phyloP scores from a whole-genome alignment of 2,113 vertebrate species.

The Sinocyclocheilus anshuiensis region DNA sequence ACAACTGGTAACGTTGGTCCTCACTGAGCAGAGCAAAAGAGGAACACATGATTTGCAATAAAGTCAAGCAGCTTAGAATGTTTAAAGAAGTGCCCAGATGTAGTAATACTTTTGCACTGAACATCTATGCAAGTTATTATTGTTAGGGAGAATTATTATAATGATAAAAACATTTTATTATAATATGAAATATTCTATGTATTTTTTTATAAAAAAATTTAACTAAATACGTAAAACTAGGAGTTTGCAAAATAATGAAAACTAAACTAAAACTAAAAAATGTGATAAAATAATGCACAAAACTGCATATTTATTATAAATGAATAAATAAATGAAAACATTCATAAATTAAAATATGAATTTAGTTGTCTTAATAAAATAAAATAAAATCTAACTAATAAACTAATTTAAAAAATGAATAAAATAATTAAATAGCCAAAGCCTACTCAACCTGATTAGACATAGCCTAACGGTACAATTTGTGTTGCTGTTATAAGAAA shows the following conservation, averaged over 20 bases:
- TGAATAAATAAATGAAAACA: too few species aligned
- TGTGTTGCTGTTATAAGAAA: neutral
- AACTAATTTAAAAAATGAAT: neutral
- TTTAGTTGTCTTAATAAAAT: too few species aligned
- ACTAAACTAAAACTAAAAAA: too few species aligned
- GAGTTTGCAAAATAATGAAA: too few species aligned
- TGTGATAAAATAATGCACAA: too few species aligned
- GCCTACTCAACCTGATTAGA: neutral
- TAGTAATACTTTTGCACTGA: neutral
- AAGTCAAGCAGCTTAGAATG: slow-evolving; percentile 58
- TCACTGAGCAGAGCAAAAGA: slow-evolving; percentile 63
- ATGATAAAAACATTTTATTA: too few species aligned
- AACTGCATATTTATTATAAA: too few species aligned
- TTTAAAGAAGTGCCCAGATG: neutral
- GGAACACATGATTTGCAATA: slow-evolving; percentile 57
- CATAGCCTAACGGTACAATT: neutral
- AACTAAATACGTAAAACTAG: too few species aligned
- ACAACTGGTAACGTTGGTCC: slow-evolving; percentile 61
- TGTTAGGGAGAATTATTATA: neutral
- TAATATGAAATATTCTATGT: too few species aligned
- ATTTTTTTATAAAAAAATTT: too few species aligned
- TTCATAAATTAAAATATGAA: too few species aligned
- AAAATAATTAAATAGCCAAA: neutral
- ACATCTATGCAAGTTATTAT: neutral
- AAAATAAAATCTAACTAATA: neutral